phyloP scores from a whole-genome alignment of 2,888 invertebrate species.

The Rhingia campestris region DNA sequence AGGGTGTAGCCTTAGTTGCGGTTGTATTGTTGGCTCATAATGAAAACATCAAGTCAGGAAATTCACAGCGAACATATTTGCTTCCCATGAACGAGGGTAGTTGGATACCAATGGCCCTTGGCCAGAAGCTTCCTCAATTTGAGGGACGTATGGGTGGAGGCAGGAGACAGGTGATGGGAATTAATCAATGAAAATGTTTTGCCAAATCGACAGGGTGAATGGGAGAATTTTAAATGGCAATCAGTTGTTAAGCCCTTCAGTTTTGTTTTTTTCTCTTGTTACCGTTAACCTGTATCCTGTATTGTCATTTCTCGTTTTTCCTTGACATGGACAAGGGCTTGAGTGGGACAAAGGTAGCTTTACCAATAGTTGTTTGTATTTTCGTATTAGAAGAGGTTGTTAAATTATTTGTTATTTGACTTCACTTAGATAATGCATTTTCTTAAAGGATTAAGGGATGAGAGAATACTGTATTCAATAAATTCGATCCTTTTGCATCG shows the following conservation, averaged over 20 bases:
- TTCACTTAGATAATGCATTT: slow-evolving; percentile 62
- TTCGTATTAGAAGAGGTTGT: slow-evolving; percentile 5
- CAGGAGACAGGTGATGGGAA: slow-evolving; percentile 6
- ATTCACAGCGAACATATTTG: slow-evolving; percentile 59
- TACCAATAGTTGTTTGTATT: neutral
- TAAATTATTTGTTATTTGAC: slow-evolving; percentile 63
- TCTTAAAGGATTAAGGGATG: neutral
- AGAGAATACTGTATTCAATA: no score
- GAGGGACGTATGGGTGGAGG: neutral
- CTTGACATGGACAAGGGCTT: neutral
- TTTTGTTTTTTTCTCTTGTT: neutral
- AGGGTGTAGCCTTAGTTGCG: slow-evolving; percentile 54
- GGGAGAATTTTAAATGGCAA: slow-evolving; percentile 63
- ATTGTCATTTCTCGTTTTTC: neutral
- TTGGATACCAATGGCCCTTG: neutral
- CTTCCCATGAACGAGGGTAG: slow-evolving; percentile 23
- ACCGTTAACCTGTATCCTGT: no score
- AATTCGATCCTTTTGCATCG: no score
- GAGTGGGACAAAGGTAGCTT: no score
- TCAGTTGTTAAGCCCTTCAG: slow-evolving; percentile 18
- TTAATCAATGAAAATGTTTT: slow-evolving; percentile 66
- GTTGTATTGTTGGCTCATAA: slow-evolving; percentile 59
- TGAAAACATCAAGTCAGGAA: slow-evolving; percentile 70
- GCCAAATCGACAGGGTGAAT: slow-evolving; percentile 65
- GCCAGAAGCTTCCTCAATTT: slow-evolving; percentile 9